phyloP scores from a whole-genome alignment of 2,888 invertebrate species.

The Ormia ochracea region DNA sequence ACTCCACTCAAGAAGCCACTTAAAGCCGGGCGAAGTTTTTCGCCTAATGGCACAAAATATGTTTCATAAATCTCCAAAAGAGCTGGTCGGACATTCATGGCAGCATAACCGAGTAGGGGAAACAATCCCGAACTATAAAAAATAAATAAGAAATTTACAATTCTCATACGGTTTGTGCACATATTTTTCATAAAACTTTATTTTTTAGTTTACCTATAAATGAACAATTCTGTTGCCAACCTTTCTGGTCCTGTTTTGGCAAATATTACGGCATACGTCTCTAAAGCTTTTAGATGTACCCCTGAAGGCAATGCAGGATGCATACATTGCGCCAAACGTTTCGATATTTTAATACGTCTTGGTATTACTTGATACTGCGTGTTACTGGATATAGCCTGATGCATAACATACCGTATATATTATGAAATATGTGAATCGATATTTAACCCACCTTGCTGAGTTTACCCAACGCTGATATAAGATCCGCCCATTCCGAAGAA shows the following conservation, averaged over 20 bases:
- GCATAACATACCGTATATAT: too few relatives aligned
- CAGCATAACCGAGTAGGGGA: conserved; percentile 91
- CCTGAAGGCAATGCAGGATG: conserved; percentile 94
- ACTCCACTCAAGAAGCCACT: conserved; percentile 92
- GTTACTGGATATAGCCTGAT: conserved; percentile 87
- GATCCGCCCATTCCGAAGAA: conserved; percentile 96
- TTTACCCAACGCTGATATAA: conserved; percentile 92
- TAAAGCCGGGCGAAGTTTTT: conserved; percentile 83
- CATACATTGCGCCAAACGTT: conserved; percentile 94
- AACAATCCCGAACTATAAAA: conserved; percentile 83
- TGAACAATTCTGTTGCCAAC: conserved; percentile 88
- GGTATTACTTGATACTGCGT: conserved; percentile 91
- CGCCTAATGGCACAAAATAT: conserved; percentile 90
- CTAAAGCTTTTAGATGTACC: conserved; percentile 92
- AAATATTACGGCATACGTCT: conserved; percentile 94
- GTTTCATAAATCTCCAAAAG: conserved; percentile 90
- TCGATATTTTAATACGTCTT: conserved; percentile 90
- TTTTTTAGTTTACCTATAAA: conserved; percentile 81
- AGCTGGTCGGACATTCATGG: conserved; percentile 91
- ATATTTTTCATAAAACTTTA: neutral
- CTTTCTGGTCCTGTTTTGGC: conserved; percentile 89
- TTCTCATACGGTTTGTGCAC: neutral
- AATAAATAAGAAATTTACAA: neutral
- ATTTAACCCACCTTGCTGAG: conserved; percentile 85
- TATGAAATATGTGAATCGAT: too few relatives aligned